Evolutionary conservation across 2,888 invertebrate species (phyloP).

Genomic region (Octodonta nipae): DNA sequence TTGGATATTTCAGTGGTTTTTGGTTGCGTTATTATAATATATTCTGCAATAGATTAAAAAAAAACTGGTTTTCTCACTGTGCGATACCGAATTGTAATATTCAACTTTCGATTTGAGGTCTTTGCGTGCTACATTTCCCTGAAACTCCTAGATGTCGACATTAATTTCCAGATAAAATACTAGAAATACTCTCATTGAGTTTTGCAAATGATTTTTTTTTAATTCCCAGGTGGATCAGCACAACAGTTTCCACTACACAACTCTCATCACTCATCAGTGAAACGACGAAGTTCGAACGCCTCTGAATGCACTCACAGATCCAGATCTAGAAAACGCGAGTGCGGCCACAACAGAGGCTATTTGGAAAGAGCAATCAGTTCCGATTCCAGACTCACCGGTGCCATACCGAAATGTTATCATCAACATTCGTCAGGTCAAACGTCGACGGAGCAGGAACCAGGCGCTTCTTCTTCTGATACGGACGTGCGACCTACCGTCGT

Average conservation of each 20-base stretch:
- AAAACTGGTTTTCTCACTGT: too few species aligned
- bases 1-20: too few species aligned
- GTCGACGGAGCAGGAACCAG: constrained; percentile 26
- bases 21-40: too few species aligned
- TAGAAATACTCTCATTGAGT: too few species aligned
- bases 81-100: too few species aligned
- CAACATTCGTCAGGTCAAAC: constrained; percentile 18
- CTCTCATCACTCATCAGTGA: constrained; percentile 17
- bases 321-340: constrained; percentile 26
- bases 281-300: constrained; percentile 34
- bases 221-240: constrained; percentile 23
- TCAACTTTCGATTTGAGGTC: too few species aligned
- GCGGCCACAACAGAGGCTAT: constrained; percentile 23
- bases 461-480: constrained; percentile 26
- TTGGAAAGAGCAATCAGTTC: constrained; percentile 32
- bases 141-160: too few species aligned
- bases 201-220: too few species aligned
- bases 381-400: constrained; percentile 29
- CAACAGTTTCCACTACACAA: constrained; percentile 24
- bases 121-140: too few species aligned
- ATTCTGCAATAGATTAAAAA: too few species aligned
- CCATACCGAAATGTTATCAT: constrained; percentile 21
- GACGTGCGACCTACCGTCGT: constrained; percentile 25
- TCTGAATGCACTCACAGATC: constrained; percentile 32
- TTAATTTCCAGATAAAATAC: too few species aligned